Evolutionary conservation across 2,113 vertebrate genomes (phyloP), one percentile per base, ranked within the genome.

Genomic region (Platanista minor): DNA sequence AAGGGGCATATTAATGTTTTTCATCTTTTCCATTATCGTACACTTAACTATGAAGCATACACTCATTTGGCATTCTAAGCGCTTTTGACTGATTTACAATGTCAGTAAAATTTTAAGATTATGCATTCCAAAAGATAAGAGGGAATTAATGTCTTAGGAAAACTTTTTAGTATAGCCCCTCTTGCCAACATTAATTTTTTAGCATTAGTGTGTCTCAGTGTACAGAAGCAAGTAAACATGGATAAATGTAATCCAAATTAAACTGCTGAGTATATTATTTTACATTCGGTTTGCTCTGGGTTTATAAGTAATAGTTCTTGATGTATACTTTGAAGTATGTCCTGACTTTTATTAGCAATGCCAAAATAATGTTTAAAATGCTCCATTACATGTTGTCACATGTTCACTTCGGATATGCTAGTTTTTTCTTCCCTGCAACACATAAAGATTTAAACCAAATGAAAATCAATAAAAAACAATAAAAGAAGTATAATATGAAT

Each of bases 111-210:
- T 90, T 92, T 95, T 90, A 88, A 95, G 90, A 94, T 86, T 2
- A 93, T 54, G 74, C 85, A 96, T 97, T 97, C 87, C 80, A 97
- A 98, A 98, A 98, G 78, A 86, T 94, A 90, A 97, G 91, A 97
- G 21, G 54, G 43, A 97, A 80, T 97, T 97, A 96, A 96, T 81
- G 85, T 66, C 5, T 59, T 90, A 97, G 72, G 21, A 29, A 97
- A 90, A 94, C 18, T 71, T 93, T 80, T 93, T 46, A 94, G 21
- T 86, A 25, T 9, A 52, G 36, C 41, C 52, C 25, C 1, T 96
- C 15, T 95, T 95, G 72, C 86, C 69, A 98, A 46, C 10, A 93
- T 43, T 27, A 78, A n/a, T 90, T 90, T 97, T 95, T 95, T 86
- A 90, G 49, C 43, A 80, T 95, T 94, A 85, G 29, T 81, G 11